Base-by-base conservation (phyloP, 2,888 invertebrate species). In the Apodemia arnacis region DNA sequence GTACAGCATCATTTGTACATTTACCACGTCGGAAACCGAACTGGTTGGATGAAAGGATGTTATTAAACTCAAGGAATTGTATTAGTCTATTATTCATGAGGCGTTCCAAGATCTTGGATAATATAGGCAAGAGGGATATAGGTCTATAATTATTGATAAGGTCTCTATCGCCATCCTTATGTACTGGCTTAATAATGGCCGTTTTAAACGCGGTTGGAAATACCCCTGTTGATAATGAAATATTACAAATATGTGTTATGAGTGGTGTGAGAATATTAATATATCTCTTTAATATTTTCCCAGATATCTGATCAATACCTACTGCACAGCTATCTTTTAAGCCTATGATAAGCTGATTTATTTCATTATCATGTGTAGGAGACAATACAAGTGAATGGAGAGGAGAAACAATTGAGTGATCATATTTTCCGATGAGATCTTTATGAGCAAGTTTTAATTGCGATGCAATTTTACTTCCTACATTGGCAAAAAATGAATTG, bases 41-140 rank as follows among this genome's bases (percentile, higher is more conserved):
- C 24, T 74, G 74, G 13, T 74, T 74, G 0, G 41, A 24, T 24
- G 13, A 44, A 24, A 74, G 13, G 1, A 38, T 11, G 0, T 41
- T 44, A 44, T 74, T 74, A 41, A 2, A 7, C 10, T 74, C 44
- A 21, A 74, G n/a, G 7, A 44, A 41, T 11, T 41, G 11, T 21
- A 44, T 74, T 15, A 44, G 24, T 24, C 74, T 74, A 8, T 74
- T 74, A 74, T 74, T 74, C n/a, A 41, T 41, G 1, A 44, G 44
- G 24, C 18, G 21, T 74, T 74, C 24, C 15, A 74, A 4, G 15
- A 74, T 27, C 24, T 74, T 24, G 7, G 44, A 74, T 15, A 74
- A 24, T 24, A 24, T 74, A 11, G 24, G 44, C 24, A 44, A 27
- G 11, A 74, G 44, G 1, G 44, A 74, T n/a, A 74, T 74, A 21